Percentiles rank a stretch among this genome's conserved stretches.
Conservation (phyloP, 2,888 invertebrate species). For the Philereme transversata region DNA sequence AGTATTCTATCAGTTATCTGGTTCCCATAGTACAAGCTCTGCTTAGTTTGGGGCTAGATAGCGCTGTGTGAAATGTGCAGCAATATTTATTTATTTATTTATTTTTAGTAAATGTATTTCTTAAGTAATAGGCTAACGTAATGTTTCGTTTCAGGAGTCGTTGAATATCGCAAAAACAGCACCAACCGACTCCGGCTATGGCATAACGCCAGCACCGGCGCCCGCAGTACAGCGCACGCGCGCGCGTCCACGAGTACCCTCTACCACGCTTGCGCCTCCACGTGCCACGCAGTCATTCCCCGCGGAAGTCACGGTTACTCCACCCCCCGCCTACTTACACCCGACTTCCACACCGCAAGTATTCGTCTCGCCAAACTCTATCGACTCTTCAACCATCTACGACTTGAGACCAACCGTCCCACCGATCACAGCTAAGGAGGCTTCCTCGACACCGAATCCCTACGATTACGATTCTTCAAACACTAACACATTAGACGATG, state of each 20-base stretch:
- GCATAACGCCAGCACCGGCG: constrained; percentile 81
- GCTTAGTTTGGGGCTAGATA: too few species aligned
- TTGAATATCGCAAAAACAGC: constrained; percentile 88
- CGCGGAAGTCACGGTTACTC: constrained; percentile 61
- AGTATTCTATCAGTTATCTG: too few species aligned
- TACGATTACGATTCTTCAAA: constrained; percentile 72
- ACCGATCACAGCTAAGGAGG: constrained; percentile 70
- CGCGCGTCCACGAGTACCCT: constrained; percentile 60
- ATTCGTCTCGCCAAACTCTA: constrained; percentile 75
- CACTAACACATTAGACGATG: constrained; percentile 70
- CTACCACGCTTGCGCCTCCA: constrained; percentile 58
- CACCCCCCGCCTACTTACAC: constrained; percentile 58
- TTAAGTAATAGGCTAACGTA: constrained; percentile 16
- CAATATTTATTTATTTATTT: too few species aligned
- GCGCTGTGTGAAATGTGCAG: too few species aligned
- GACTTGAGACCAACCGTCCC: constrained; percentile 73
- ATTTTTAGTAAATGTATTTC: constrained; percentile 5
- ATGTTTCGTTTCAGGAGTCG: constrained; percentile 83
- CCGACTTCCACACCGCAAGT: constrained; percentile 71
- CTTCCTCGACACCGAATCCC: constrained; percentile 63
- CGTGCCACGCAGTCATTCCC: constrained; percentile 59
- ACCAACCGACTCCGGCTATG: constrained; percentile 87
- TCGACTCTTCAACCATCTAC: constrained; percentile 69
- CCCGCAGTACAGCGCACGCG: constrained; percentile 62
- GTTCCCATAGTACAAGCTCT: too few species aligned